Conservation (phyloP, 1,140 invertebrate species). For the Bombus fervidus region DNA sequence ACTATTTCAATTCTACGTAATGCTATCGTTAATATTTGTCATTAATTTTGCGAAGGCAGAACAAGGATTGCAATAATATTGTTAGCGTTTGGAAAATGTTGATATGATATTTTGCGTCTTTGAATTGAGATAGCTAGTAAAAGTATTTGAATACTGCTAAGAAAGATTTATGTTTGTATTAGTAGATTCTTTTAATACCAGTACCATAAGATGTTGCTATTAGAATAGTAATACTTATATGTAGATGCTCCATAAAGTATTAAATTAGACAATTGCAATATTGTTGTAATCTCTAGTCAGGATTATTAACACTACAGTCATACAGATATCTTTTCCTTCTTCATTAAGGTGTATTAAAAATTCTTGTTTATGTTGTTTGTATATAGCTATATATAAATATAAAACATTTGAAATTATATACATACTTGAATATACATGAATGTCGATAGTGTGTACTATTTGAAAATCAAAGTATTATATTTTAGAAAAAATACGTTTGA, state of each 20-base stretch:
- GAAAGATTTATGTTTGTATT: neutral
- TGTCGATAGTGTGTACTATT: neutral
- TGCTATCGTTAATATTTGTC: neutral
- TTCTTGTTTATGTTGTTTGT: neutral
- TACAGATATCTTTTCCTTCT: neutral
- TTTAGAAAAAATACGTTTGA: neutral
- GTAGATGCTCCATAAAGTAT: conserved; percentile 15
- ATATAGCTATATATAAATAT: neutral
- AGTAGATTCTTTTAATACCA: neutral
- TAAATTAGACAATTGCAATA: conserved; percentile 5
- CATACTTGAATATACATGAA: neutral
- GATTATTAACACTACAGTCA: neutral
- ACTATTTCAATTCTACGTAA: neutral
- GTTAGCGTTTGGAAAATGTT: neutral
- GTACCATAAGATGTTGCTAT: neutral
- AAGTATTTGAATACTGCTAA: no score
- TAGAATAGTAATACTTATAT: neutral
- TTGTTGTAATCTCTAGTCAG: conserved; percentile 33
- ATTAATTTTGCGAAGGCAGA: neutral
- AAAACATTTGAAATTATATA: neutral
- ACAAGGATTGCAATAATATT: neutral
- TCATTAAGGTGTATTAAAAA: neutral
- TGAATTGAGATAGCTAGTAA: neutral
- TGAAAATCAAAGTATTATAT: neutral
- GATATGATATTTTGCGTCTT: neutral